Evolutionary conservation across 2,888 invertebrate species (phyloP), one percentile per base, ranked within the genome.

Genomic region (Eulithis testata): DNA sequence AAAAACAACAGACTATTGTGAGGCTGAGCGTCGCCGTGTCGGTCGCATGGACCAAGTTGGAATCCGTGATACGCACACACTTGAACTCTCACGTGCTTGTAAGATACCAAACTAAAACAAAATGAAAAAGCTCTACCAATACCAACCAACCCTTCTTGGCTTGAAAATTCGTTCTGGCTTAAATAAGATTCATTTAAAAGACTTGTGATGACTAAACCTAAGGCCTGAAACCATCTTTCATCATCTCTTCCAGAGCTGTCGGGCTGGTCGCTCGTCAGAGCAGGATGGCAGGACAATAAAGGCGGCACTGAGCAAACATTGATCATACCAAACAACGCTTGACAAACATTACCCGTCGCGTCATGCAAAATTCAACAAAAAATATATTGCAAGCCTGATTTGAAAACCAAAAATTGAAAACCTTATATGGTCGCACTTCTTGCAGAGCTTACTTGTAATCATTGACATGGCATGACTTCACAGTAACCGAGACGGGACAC

Each of bases 1-100:
- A 84, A 86, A 88, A 87, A 87, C 81, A 84, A 83, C 83, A 78
- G 80, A 83, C 88, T 86, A 88, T 86, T 87, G 85, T 85, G 21
- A 49, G 80, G 81, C 80, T 82, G 84, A 84, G 81, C 21, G 21
- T 49, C 49, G 31, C 31, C 31, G 31, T 31, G 21, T 49, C 84
- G 85, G 85, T 84, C 80, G 83, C 82, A 80, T 82, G 80, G 75
- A 78, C 73, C 69, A 66, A 68, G 70, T 60, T 66, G 65, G 65
- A 69, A 66, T 74, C 73, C 74, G 67, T 65, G 64, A 51, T 68
- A 70, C 79, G 75, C 73, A 74, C 71, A 74, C 71, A 69, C 70
- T 71, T 72, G 65, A 73, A 73, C 69, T 76, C 72, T 76, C 73
- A 73, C 74, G 71, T 68, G 70, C 65, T 60, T 66, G 51, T 11